Evolutionary conservation across 2,113 vertebrate genomes (phyloP), one percentile per base, ranked within the genome.

Genomic region (Microtus richardsoni): DNA sequence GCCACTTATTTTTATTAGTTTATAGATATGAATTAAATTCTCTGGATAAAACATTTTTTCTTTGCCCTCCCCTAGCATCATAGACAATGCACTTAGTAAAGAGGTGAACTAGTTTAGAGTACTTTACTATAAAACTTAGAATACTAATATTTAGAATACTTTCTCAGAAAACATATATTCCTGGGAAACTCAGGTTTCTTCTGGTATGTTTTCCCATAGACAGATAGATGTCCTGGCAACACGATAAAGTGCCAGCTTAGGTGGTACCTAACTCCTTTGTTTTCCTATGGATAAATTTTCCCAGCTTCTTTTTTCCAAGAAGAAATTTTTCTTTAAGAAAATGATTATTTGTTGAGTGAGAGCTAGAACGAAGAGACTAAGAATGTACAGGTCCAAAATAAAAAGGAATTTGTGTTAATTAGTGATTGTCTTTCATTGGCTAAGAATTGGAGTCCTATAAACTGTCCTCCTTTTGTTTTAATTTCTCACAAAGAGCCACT

Each of bases 271-370:
- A 5, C 36, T 78, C 49, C 79, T 91, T 90, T 52, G 36, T 80
- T 93, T 93, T 91, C 49, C 49, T 73, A 3, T 52, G 85, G 28
- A 85, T 62, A 88, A 66, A 88, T 93, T 70, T 60, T 75, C 52
- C 71, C 68, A 71, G 49, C 13, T 94, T 96, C 93, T 70, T 26
- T 75, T 96, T 94, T 96, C 78, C 78, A 79, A 60, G 70, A 39
- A 93, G 79, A 88, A 91, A 84, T 54, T 87, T 83, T 91, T 9
- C 60, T 96, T 96, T 39, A 94, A 52, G 58, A 62, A 84, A 78
- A 88, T 39, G 60, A 74, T 91, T 93, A 74, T 91, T 91, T 95
- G 4, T 77, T 90, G 75, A 28, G 1, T 75, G 26, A 80, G 28
- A 78, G 70, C 73, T 87, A 82, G 54, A 66, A 86, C 44, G 49